These are phyloP conservation scores for Anoplius nigerrimus DNA, from an alignment of 2,888 invertebrate species.

Conservation along the genomic window DNA sequence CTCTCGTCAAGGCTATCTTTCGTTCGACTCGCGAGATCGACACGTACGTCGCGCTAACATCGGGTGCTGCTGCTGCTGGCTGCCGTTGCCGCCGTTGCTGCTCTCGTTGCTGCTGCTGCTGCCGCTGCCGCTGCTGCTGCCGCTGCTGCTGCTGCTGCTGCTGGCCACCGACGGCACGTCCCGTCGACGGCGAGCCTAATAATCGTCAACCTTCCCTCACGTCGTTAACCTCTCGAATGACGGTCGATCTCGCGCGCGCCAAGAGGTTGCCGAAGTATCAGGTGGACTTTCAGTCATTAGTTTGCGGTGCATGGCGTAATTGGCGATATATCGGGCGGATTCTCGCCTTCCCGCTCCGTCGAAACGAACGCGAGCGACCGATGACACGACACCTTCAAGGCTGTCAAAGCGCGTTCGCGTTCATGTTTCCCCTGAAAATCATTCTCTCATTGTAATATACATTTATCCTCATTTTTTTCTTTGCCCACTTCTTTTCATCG, in stretches of 20 bases:
- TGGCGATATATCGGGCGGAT: constrained; percentile 30
- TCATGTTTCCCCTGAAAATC: too few relatives aligned
- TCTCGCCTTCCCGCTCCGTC: constrained; percentile 45
- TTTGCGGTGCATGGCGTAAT: constrained; percentile 34
- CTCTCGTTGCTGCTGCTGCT: background rate
- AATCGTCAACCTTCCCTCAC: too few relatives aligned
- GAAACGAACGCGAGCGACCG: background rate
- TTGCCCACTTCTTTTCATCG: too few relatives aligned
- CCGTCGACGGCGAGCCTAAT: constrained; percentile 34
- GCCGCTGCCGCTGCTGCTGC: constrained; percentile 3
- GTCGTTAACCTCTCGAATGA: constrained; percentile 20
- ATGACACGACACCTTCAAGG: background rate
- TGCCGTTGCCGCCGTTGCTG: too few relatives aligned
- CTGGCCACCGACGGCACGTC: constrained; percentile 24
- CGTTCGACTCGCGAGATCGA: background rate
- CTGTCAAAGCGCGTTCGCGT: too few relatives aligned
- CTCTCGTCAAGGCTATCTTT: constrained; percentile 1
- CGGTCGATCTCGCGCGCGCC: background rate
- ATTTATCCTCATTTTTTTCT: too few relatives aligned
- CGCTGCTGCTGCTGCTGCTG: too few relatives aligned
- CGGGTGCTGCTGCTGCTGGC: background rate
- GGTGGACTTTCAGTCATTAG: constrained; percentile 55
- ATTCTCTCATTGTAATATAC: too few relatives aligned
- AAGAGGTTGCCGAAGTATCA: constrained; percentile 35
- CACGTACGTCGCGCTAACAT: too few relatives aligned